Percentiles rank a stretch among this genome's conserved stretches.
Conservation (phyloP, 2,113 vertebrate genomes). For the Plotosus lineatus region DNA sequence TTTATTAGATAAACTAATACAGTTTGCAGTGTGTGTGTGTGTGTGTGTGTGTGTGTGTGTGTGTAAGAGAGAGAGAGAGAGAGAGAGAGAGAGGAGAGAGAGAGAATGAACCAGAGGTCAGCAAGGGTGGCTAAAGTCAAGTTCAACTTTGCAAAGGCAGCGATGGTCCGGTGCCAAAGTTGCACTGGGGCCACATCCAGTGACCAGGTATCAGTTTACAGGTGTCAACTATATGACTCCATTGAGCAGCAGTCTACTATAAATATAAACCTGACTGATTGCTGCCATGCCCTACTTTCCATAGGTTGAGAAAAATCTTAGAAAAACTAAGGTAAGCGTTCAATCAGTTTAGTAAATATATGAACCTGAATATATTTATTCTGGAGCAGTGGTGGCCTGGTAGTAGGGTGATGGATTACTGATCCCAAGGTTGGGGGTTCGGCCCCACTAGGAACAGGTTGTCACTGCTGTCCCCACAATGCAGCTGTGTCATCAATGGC, state of each 20-base stretch:
- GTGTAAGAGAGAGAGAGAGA: too few species aligned
- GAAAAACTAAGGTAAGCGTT: conserved; percentile 18
- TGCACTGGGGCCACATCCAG: conserved; percentile 61
- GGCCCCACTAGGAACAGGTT: too few species aligned
- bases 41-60: neutral
- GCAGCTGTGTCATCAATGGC: too few species aligned
- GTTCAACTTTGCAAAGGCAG: conserved; percentile 58
- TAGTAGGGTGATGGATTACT: too few species aligned
- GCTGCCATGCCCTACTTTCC: conserved; percentile 59
- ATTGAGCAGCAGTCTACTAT: conserved; percentile 58
- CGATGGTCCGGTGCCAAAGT: conserved; percentile 66
- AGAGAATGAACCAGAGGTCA: too few species aligned
- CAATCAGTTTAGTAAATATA: neutral
- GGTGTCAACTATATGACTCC: conserved; percentile 59
- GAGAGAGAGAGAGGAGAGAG: too few species aligned
- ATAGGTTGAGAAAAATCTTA: conserved; percentile 16
- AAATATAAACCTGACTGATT: conserved; percentile 69
- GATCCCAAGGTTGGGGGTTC: too few species aligned
- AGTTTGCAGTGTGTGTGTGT: neutral
- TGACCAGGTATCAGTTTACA: conserved; percentile 69
- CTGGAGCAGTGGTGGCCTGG: too few species aligned
- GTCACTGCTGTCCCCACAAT: too few species aligned
- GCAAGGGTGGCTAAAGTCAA: conserved; percentile 54
- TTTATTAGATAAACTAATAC: neutral
- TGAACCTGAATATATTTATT: too few species aligned